Evolutionary conservation across 2,888 invertebrate species (phyloP).

Genomic region (Neocrepidodera transversa): DNA sequence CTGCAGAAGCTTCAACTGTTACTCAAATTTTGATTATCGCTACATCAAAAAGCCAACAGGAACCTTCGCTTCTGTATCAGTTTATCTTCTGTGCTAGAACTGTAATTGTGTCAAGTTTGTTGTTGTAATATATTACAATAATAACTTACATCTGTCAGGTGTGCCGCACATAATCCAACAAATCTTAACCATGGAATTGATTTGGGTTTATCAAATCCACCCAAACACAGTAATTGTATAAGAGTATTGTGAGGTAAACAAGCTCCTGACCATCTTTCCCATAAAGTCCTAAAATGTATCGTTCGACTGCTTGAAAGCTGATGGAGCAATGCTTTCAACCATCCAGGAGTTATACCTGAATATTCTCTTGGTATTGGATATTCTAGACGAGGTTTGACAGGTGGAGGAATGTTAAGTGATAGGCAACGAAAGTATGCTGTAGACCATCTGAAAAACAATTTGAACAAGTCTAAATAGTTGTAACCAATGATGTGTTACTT

Average conservation of each 20-base stretch:
- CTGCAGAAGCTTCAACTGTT: too few species aligned
- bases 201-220: conserved; percentile 69
- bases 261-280: conserved; percentile 70
- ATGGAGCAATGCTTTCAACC: conserved; percentile 76
- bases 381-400: conserved; percentile 80
- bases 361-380: conserved; percentile 74
- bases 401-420: conserved; percentile 78
- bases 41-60: too few species aligned
- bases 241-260: conserved; percentile 71
- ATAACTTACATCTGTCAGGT: conserved; percentile 67
- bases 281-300: conserved; percentile 58
- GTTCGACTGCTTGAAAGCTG: conserved; percentile 67
- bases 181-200: conserved; percentile 77
- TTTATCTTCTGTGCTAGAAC: too few species aligned
- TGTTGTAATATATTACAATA: too few species aligned
- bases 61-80: too few species aligned
- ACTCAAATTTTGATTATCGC: too few species aligned
- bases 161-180: conserved; percentile 74
- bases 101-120: too few species aligned
- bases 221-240: conserved; percentile 73
- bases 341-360: conserved; percentile 80
- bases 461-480: too few species aligned
- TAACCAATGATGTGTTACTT: too few species aligned
- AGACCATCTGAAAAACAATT: conserved; percentile 72
- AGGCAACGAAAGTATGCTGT: conserved; percentile 81